Evolutionary conservation across 2,113 vertebrate species (phyloP).

Genomic region (Stercorarius parasiticus): DNA sequence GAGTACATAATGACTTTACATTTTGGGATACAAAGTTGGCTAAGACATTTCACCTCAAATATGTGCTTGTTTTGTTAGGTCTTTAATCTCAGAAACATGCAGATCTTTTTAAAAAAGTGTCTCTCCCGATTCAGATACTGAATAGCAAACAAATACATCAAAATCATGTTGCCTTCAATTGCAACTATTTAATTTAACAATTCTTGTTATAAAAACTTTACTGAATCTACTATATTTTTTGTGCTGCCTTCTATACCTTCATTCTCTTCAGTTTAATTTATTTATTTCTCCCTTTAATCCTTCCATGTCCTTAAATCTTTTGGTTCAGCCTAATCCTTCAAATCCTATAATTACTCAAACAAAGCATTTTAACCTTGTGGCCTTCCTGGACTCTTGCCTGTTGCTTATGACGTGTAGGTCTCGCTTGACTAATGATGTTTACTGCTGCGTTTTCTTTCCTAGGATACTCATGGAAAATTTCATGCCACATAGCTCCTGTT

Average conservation of each 20-base stretch:
- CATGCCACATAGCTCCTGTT: background rate
- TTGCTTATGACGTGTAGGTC: constrained; percentile 27
- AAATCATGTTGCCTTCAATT: background rate
- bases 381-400: constrained; percentile 48
- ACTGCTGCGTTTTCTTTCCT: constrained; percentile 20
- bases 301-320: constrained; percentile 44
- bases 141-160: background rate
- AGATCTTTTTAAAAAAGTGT: background rate
- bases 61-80: background rate
- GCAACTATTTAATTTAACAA: background rate
- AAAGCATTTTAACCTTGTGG: constrained; percentile 66
- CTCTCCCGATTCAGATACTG: background rate
- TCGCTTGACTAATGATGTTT: constrained; percentile 54
- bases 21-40: background rate
- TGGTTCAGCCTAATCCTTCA: constrained; percentile 56
- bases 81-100: background rate
- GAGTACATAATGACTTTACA: background rate
- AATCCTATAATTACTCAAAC: constrained; percentile 65
- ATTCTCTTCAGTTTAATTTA: constrained; percentile 17
- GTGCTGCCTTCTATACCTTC: background rate
- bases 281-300: constrained; percentile 58
- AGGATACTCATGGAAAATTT: constrained; percentile 21
- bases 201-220: background rate
- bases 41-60: background rate
- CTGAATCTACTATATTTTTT: background rate